Evolutionary conservation across 1,140 invertebrate genomes (phyloP), one percentile per base, ranked within the genome.

Genomic region (Orchesella cincta): DNA sequence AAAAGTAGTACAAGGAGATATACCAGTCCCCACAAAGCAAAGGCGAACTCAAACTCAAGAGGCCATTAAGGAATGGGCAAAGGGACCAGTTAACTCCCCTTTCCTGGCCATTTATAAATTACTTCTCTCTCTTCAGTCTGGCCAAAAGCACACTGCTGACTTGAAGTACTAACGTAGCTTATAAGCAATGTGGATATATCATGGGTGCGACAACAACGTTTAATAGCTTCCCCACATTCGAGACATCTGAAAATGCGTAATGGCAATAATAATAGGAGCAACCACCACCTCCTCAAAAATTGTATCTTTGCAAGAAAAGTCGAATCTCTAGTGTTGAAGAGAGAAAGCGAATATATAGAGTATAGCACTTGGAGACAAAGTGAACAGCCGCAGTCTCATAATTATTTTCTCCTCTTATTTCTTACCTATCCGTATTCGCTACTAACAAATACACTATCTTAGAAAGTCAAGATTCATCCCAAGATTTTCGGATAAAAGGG

Each of bases 401-500:
- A 67, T 67, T 67, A 67, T 67, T 67, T 67, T 67, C 62, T 29
- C 62, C 5, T 29, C 31, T 16, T n/a, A n/a, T 31, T 29, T 33
- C 5, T 29, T 33, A 31, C 62, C n/a, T 31, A 14, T 67, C 62
- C 31, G 62, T 18, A 31, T 31, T 67, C 8, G 26, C 31, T 29
- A 31, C 54, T 33, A 26, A 33, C 26, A 26, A 67, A 67, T 67
- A 67, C 29, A 67, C 62, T 33, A 67, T 67, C 62, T 67, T 29
- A 31, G 26, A 31, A 31, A 67, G 26, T 67, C 26, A 29, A 67
- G 62, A 67, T 26, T 57, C 62, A 67, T 67, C 62, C 62, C 39
- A 46, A 67, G 62, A 67, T 67, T 67, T 67, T 67, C 62, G 62
- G 62, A 67, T 67, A 67, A 67, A 57, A 57, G 52, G 62, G 62